Conservation (phyloP, 2,797 vertebrate genomes). For the Tympanoctomys barrerae region DNA sequence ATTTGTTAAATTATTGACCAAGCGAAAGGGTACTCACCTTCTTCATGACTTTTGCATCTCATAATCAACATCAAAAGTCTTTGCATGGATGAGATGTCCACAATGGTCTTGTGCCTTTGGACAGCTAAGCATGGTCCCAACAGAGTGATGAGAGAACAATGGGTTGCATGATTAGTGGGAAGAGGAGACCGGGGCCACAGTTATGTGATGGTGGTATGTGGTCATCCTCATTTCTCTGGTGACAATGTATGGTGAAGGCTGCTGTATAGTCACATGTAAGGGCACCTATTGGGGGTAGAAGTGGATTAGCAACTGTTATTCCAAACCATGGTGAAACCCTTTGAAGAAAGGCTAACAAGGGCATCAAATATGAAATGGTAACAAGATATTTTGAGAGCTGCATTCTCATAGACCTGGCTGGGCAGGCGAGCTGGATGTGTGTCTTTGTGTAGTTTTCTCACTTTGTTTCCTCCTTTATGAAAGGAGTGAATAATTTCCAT, state of each 20-base stretch:
- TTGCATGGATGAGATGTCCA: conserved; percentile 70
- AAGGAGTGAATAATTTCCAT: neutral
- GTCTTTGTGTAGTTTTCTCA: neutral
- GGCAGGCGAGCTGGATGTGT: neutral
- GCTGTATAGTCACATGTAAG: conserved; percentile 61
- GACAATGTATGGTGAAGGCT: conserved; percentile 75
- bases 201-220: conserved; percentile 71
- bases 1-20: conserved; percentile 15
- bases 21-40: neutral
- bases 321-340: neutral
- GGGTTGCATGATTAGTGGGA: conserved; percentile 82
- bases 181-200: conserved; percentile 76
- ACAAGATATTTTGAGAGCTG: neutral
- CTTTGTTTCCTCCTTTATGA: conserved; percentile 15
- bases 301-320: conserved; percentile 34
- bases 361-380: neutral
- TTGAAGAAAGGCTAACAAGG: conserved; percentile 3
- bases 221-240: conserved; percentile 80
- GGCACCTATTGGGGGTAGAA: conserved; percentile 59
- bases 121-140: conserved; percentile 78
- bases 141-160: conserved; percentile 74
- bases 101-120: conserved; percentile 76
- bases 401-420: neutral
- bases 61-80: conserved; percentile 21
- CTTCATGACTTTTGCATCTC: neutral